Conservation (phyloP, 2,888 invertebrate genomes). For the Hedychridium roseum region DNA sequence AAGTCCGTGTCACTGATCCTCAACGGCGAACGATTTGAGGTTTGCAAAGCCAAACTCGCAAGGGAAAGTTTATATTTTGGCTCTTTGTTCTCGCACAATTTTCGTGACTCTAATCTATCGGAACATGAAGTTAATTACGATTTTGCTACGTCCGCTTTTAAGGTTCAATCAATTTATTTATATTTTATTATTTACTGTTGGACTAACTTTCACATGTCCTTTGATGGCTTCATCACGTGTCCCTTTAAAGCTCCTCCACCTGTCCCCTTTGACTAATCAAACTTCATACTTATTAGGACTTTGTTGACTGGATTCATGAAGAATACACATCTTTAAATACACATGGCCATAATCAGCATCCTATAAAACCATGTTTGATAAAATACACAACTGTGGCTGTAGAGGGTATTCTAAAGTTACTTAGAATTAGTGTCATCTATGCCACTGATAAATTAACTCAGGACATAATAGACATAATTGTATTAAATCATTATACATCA, state of each 20-base stretch:
- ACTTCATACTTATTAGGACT: constrained; percentile 37
- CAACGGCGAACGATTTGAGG: constrained; percentile 28
- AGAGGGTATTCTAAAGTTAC: constrained; percentile 37
- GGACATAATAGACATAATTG: constrained; percentile 42
- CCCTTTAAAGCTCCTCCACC: not conserved
- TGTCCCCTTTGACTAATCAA: not conserved
- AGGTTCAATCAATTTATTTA: constrained; percentile 32
- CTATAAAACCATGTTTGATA: constrained; percentile 33
- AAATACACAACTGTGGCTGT: constrained; percentile 34
- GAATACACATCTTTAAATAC: constrained; percentile 18
- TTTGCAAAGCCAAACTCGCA: constrained; percentile 40
- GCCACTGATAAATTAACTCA: constrained; percentile 40
- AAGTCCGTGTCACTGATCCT: constrained; percentile 40
- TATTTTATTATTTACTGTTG: not conserved
- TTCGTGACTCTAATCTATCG: constrained; percentile 39
- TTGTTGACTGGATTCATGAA: constrained; percentile 47
- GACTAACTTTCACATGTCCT: not conserved
- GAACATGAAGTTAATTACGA: constrained; percentile 50
- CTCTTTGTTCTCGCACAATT: constrained; percentile 46
- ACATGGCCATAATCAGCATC: constrained; percentile 19
- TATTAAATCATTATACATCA: constrained; percentile 38
- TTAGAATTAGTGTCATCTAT: constrained; percentile 47
- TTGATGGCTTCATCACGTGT: not conserved
- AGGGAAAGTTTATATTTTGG: constrained; percentile 47
- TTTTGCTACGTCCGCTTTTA: constrained; percentile 35